These are phyloP conservation scores for Zootermopsis nevadensis DNA, from an alignment of 2,888 invertebrate genomes.

Conservation along the genomic window DNA sequence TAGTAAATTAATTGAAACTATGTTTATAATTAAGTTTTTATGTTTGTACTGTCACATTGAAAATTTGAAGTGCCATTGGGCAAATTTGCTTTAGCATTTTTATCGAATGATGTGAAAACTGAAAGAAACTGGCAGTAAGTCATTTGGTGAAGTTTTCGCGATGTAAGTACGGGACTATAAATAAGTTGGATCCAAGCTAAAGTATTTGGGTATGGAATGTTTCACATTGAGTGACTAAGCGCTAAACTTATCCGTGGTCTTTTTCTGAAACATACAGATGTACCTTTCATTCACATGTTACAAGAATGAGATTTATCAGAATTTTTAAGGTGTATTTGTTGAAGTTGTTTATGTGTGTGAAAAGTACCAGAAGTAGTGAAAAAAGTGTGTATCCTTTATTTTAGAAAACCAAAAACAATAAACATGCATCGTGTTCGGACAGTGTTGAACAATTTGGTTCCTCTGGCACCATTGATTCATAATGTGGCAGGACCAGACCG, in stretches of 20 bases:
- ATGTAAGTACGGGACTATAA: conserved; percentile 14
- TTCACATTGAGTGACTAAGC: conserved; percentile 6
- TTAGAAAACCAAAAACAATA: conserved; percentile 26
- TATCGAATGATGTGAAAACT: too few species aligned
- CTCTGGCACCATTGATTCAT: conserved; percentile 65
- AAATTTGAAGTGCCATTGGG: too few species aligned
- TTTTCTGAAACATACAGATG: background rate
- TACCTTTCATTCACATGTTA: background rate
- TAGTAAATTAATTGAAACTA: too few species aligned
- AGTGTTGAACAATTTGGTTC: conserved; percentile 75
- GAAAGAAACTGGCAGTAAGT: too few species aligned
- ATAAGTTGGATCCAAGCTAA: conserved; percentile 29
- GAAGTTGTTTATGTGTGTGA: background rate
- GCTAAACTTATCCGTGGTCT: background rate
- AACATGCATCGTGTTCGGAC: conserved; percentile 86
- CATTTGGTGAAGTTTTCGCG: background rate
- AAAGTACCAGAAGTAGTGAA: conserved; percentile 6
- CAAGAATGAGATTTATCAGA: background rate
- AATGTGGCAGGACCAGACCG: conserved; percentile 70
- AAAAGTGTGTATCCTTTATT: conserved; percentile 24
- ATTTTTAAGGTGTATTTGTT: background rate
- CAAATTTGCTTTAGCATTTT: too few species aligned
- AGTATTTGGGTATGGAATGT: background rate
- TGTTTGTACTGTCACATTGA: too few species aligned
- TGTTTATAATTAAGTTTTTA: too few species aligned